A percentile compares a stretch with the other conserved stretches of the same genome.
Evolutionary conservation across 2,113 vertebrate genomes (phyloP).

Genomic region (Melospiza georgiana): DNA sequence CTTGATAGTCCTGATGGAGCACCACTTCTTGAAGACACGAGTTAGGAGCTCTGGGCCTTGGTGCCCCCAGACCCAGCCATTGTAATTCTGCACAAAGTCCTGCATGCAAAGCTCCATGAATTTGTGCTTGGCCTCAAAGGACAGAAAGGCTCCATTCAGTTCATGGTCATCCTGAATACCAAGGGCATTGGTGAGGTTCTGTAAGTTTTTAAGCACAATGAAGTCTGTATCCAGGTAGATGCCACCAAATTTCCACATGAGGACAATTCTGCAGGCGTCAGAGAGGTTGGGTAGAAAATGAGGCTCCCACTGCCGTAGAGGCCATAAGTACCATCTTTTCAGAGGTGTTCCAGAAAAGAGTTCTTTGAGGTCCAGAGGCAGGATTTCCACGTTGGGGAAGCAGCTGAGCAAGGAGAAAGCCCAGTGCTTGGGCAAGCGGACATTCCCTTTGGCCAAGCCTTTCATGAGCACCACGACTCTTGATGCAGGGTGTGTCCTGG

Average conservation of each 20-base stretch:
- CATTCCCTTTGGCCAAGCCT: neutral
- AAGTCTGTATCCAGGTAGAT: conserved; percentile 79
- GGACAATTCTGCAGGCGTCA: conserved; percentile 67
- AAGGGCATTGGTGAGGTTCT: conserved; percentile 55
- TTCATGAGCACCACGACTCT: conserved; percentile 70
- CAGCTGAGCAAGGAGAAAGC: conserved; percentile 67
- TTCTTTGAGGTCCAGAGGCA: conserved; percentile 45
- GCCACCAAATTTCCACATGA: conserved; percentile 75
- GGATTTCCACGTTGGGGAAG: conserved; percentile 68
- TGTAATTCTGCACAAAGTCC: conserved; percentile 72
- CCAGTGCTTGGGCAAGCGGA: conserved; percentile 31
- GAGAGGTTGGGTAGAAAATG: conserved; percentile 59
- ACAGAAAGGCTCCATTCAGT: conserved; percentile 43
- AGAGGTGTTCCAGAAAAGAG: conserved; percentile 73
- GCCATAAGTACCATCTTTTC: conserved; percentile 26
- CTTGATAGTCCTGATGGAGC: neutral
- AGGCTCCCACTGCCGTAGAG: conserved; percentile 26
- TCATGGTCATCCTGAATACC: too few species aligned
- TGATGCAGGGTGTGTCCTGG: conserved; percentile 47
- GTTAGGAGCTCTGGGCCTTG: conserved; percentile 75
- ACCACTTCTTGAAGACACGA: conserved; percentile 74
- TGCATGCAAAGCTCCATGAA: conserved; percentile 71
- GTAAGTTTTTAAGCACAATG: conserved; percentile 69
- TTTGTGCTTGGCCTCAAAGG: conserved; percentile 63
- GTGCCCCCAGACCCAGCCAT: conserved; percentile 69